These are phyloP conservation scores for Chaenocephalus aceratus DNA, from an alignment of 2,113 vertebrate genomes.

Conservation along the genomic window DNA sequence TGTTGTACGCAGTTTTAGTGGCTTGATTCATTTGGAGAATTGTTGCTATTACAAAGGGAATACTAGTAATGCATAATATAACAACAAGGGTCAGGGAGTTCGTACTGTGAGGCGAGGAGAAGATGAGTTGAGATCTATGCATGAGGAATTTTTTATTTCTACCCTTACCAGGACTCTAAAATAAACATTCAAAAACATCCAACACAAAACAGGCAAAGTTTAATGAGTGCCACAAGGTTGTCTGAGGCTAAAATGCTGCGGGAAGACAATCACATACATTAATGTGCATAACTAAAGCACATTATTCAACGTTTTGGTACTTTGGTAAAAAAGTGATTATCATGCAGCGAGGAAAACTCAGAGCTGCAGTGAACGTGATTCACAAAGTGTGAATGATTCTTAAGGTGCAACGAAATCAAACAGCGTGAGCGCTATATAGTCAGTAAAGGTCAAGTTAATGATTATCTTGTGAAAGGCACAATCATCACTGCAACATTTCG, in stretches of 20 bases:
- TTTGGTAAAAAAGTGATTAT: slow-evolving; percentile 10
- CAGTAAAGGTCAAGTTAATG: slow-evolving; percentile 40
- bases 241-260: slow-evolving; percentile 5
- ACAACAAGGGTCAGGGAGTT: background rate
- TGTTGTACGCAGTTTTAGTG: background rate
- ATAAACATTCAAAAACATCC: slow-evolving; percentile 15
- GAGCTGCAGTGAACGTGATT: slow-evolving; percentile 21
- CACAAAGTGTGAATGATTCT: slow-evolving; percentile 15
- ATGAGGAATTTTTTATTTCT: slow-evolving; percentile 51
- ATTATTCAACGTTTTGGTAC: background rate
- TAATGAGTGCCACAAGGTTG: slow-evolving; percentile 29
- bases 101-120: background rate
- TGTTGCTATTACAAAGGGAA: background rate
- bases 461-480: slow-evolving; percentile 12
- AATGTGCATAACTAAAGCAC: slow-evolving; percentile 11
- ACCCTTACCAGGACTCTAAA: slow-evolving; percentile 13
- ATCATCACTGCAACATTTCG: slow-evolving; percentile 21
- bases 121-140: slow-evolving; percentile 40
- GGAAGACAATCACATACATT: slow-evolving; percentile 3
- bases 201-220: slow-evolving; percentile 14
- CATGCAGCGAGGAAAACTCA: background rate
- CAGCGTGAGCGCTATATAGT: background rate
- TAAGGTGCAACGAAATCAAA: slow-evolving; percentile 18
- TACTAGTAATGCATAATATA: background rate
- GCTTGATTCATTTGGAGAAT: background rate